These are phyloP conservation scores for Sinopyrophorus schimmeli DNA, from an alignment of 2,888 invertebrate species.

Conservation along the genomic window DNA sequence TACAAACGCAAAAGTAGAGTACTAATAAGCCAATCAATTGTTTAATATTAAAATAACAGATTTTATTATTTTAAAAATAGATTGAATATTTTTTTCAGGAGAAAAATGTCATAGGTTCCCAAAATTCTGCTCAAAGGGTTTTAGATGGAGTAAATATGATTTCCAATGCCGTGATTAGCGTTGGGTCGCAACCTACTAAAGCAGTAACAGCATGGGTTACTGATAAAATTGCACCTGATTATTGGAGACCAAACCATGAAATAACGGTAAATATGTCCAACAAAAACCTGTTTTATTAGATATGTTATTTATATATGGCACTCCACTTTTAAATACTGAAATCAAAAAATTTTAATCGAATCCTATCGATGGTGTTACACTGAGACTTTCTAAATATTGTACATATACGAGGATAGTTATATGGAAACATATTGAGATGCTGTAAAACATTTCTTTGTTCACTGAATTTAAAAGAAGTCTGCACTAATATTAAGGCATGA, in stretches of 20 bases:
- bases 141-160: constrained; percentile 63
- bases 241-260: constrained; percentile 79
- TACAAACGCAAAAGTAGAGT: constrained; percentile 19
- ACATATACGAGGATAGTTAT: no score
- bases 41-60: constrained; percentile 4
- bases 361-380: not conserved
- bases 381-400: no score
- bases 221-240: constrained; percentile 76
- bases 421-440: no score
- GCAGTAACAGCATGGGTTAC: constrained; percentile 72
- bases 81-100: constrained; percentile 51
- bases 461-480: no score
- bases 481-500: no score
- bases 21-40: constrained; percentile 38
- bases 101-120: constrained; percentile 45
- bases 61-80: constrained; percentile 40
- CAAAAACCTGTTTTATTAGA: constrained; percentile 20
- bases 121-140: constrained; percentile 56
- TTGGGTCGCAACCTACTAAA: constrained; percentile 73
- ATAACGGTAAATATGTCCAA: constrained; percentile 71
- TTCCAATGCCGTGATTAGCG: constrained; percentile 63
- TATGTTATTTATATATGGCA: not conserved
- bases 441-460: no score
- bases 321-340: not conserved
- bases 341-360: not conserved